phyloP scores from a whole-genome alignment of 2,888 invertebrate species.

The Eupeodes luniger region DNA sequence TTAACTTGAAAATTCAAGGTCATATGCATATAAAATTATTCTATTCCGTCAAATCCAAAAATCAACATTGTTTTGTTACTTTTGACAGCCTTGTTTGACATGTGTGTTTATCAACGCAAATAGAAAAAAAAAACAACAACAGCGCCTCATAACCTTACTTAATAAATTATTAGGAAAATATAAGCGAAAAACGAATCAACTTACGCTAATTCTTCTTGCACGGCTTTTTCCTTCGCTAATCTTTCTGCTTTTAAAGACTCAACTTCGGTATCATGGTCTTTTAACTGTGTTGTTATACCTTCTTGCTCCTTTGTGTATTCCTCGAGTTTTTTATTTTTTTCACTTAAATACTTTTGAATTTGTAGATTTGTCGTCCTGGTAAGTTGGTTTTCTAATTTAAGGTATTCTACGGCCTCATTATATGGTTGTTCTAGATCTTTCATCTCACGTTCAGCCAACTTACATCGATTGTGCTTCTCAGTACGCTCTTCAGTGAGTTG shows the following conservation, averaged over 20 bases:
- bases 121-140: neutral
- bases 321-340: slow-evolving; percentile 86
- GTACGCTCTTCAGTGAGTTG: slow-evolving; percentile 89
- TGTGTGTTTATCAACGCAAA: neutral
- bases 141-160: neutral
- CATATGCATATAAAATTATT: too few species aligned
- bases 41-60: too few species aligned
- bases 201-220: slow-evolving; percentile 82
- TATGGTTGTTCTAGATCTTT: slow-evolving; percentile 91
- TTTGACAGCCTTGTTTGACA: neutral
- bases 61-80: too few species aligned
- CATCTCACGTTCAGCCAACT: slow-evolving; percentile 92
- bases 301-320: slow-evolving; percentile 87
- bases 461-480: slow-evolving; percentile 93
- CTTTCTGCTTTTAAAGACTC: slow-evolving; percentile 83
- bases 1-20: too few species aligned
- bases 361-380: slow-evolving; percentile 89
- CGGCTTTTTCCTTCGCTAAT: slow-evolving; percentile 83
- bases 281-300: slow-evolving; percentile 86
- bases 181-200: slow-evolving; percentile 45
- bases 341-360: slow-evolving; percentile 87
- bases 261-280: slow-evolving; percentile 81
- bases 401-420: slow-evolving; percentile 90
- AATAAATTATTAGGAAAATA: neutral
- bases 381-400: slow-evolving; percentile 92